Conservation (phyloP, 2,888 invertebrate genomes). For the Dendrolimus pini region DNA sequence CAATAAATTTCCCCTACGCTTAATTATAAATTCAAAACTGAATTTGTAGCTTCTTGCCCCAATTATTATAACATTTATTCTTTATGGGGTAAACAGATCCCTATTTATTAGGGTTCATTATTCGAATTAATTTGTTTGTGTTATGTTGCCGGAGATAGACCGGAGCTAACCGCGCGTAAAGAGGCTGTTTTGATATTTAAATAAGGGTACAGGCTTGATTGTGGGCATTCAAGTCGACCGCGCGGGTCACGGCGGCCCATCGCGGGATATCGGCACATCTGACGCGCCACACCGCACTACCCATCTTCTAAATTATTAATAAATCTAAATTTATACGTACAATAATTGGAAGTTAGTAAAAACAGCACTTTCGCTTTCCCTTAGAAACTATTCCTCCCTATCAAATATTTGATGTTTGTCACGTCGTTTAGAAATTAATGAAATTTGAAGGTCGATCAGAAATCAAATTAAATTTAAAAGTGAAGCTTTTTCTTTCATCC, state of each 20-base stretch:
- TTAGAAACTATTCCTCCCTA: too few species aligned
- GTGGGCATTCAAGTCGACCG: constrained; percentile 48
- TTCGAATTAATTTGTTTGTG: constrained; percentile 76
- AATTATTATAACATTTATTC: constrained; percentile 74
- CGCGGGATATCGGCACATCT: not conserved
- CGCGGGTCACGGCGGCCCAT: constrained; percentile 17
- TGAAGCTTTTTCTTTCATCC: too few species aligned
- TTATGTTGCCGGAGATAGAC: constrained; percentile 58
- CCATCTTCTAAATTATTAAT: too few species aligned
- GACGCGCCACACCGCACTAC: not conserved
- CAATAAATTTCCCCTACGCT: constrained; percentile 66
- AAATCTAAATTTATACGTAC: too few species aligned
- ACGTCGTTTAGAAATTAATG: too few species aligned
- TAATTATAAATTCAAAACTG: constrained; percentile 62
- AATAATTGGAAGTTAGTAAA: too few species aligned
- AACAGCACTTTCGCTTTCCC: too few species aligned
- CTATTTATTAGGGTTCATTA: constrained; percentile 74
- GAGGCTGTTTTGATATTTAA: constrained; percentile 72
- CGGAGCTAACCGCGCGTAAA: constrained; percentile 50
- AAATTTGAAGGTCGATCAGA: too few species aligned
- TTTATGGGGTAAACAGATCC: constrained; percentile 72
- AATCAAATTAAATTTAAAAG: too few species aligned
- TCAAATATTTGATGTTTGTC: too few species aligned
- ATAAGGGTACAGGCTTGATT: constrained; percentile 66
- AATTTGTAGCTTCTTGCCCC: constrained; percentile 64